A percentile compares a stretch with the other conserved stretches of the same genome.
Evolutionary conservation across 2,888 invertebrate species (phyloP).

Genomic region (Tinea trinotella): DNA sequence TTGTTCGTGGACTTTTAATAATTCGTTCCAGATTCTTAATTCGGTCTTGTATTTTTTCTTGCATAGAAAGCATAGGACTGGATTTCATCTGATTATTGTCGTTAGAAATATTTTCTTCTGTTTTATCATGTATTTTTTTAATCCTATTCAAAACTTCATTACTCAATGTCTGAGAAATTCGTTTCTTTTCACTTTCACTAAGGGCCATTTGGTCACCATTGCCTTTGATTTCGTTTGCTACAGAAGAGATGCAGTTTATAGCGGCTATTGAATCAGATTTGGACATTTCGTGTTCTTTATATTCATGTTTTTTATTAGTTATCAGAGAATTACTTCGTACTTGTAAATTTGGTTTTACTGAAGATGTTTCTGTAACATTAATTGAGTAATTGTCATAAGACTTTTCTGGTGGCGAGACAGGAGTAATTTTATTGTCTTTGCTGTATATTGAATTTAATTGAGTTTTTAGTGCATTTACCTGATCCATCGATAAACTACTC

Average conservation of each 20-base stretch:
- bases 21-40: background rate
- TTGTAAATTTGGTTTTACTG: conserved; percentile 55
- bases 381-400: conserved; percentile 72
- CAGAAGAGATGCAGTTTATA: conserved; percentile 53
- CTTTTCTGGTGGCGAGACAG: conserved; percentile 29
- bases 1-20: background rate
- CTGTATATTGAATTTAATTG: conserved; percentile 88
- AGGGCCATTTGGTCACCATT: conserved; percentile 62
- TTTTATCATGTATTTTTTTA: conserved; percentile 47
- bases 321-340: conserved; percentile 74
- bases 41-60: background rate
- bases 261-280: conserved; percentile 74
- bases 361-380: conserved; percentile 64
- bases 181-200: conserved; percentile 80
- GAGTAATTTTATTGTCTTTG: conserved; percentile 63
- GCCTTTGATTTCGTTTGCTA: conserved; percentile 61
- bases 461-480: conserved; percentile 83
- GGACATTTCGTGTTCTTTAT: conserved; percentile 44
- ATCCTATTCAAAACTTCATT: conserved; percentile 80
- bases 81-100: background rate
- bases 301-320: conserved; percentile 47
- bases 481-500: conserved; percentile 88
- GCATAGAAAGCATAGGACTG: background rate
- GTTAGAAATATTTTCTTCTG: background rate
- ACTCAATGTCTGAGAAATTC: conserved; percentile 80